phyloP scores from a whole-genome alignment of 1,140 invertebrate species.

The Asobara japonica region DNA sequence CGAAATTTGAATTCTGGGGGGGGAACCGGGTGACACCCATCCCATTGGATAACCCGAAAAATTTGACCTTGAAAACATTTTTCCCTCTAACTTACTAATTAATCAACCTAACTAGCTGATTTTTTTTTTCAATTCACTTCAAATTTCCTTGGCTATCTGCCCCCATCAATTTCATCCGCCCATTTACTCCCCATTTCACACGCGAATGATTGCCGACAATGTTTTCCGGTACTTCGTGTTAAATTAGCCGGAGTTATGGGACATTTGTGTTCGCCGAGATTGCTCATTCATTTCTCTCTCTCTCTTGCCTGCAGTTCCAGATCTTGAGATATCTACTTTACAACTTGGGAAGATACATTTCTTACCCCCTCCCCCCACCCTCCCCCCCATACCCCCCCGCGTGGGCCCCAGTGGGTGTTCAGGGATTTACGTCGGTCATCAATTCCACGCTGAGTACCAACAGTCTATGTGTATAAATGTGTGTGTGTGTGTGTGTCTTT shows the following conservation, averaged over 20 bases:
- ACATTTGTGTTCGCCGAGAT: not conserved
- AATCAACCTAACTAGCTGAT: too few relatives aligned
- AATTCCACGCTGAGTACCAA: not conserved
- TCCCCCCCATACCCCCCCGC: not conserved
- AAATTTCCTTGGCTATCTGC: not conserved
- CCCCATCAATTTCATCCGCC: too few relatives aligned
- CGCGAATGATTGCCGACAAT: not conserved
- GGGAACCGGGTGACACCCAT: not conserved
- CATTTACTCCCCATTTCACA: not conserved
- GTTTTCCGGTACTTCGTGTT: not conserved
- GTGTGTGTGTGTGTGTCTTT: not conserved
- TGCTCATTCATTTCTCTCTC: not conserved
- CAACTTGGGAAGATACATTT: slow-evolving; percentile 11
- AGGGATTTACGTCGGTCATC: slow-evolving; percentile 15
- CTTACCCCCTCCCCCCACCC: not conserved
- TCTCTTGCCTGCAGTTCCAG: not conserved
- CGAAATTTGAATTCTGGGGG: too few relatives aligned
- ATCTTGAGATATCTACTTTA: slow-evolving; percentile 1
- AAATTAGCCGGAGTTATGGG: not conserved
- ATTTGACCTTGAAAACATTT: not conserved
- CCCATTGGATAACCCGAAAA: not conserved
- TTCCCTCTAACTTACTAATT: not conserved
- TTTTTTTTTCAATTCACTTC: not conserved
- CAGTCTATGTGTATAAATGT: not conserved
- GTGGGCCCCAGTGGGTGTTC: slow-evolving; percentile 7